Evolutionary conservation across 2,797 vertebrate species (phyloP).

Genomic region (Galaxias olidus): DNA sequence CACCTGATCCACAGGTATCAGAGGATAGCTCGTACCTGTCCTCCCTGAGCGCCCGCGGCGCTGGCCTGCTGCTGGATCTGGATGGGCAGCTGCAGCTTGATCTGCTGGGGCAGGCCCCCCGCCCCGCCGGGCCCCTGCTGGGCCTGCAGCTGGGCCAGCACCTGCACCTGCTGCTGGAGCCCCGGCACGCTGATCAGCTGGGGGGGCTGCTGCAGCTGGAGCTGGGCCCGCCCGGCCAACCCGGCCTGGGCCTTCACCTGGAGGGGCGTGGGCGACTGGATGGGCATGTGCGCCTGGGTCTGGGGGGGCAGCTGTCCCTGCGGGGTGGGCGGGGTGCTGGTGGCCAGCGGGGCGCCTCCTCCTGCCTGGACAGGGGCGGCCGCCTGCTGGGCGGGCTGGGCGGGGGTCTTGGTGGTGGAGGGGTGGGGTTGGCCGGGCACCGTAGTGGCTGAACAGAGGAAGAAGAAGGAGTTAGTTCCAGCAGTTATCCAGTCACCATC

Average conservation of each 20-base stretch:
- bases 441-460: conserved; percentile 42
- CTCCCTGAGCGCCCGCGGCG: conserved; percentile 62
- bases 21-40: conserved; percentile 51
- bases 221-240: conserved; percentile 61
- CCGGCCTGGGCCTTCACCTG: conserved; percentile 76
- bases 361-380: conserved; percentile 73
- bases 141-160: conserved; percentile 85
- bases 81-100: conserved; percentile 87
- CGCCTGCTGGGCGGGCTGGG: conserved; percentile 70
- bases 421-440: conserved; percentile 54
- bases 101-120: conserved; percentile 80
- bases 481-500: no score
- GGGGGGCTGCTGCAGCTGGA: conserved; percentile 82
- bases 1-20: no score
- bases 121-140: conserved; percentile 76
- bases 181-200: conserved; percentile 85
- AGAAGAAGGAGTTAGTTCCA: background rate
- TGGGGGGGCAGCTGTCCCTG: conserved; percentile 84
- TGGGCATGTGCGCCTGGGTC: conserved; percentile 77
- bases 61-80: conserved; percentile 81
- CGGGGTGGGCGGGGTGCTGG: conserved; percentile 75
- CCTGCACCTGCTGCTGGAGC: conserved; percentile 85
- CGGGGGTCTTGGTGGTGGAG: conserved; percentile 68
- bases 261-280: conserved; percentile 80
- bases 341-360: conserved; percentile 66